Percentiles rank a stretch among this genome's conserved stretches.
Conservation (phyloP, 2,113 vertebrate genomes). For the Galeopterus variegatus region DNA sequence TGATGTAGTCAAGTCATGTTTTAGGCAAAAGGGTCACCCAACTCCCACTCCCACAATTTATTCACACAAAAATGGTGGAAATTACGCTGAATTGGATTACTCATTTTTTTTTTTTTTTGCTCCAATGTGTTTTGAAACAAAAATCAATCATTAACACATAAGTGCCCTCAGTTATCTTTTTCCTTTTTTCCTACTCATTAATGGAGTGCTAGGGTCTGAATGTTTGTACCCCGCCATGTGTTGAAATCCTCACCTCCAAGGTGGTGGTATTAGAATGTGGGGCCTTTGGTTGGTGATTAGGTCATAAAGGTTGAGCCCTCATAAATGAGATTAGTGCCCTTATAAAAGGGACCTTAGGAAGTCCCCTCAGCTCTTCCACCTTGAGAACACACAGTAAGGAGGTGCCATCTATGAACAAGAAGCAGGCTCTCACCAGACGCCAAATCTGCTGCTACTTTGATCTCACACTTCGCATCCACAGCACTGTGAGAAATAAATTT, state of each 20-base stretch:
- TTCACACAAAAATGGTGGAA: neutral
- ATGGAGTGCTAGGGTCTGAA: neutral
- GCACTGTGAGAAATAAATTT: neutral
- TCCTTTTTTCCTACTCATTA: neutral
- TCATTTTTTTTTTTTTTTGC: neutral
- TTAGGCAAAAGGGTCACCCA: neutral
- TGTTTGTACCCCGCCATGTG: neutral
- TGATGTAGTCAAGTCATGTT: neutral
- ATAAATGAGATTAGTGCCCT: neutral
- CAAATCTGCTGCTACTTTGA: neutral
- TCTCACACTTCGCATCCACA: no score
- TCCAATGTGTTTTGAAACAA: neutral
- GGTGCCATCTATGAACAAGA: neutral
- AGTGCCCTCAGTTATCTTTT: neutral
- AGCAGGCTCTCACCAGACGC: neutral
- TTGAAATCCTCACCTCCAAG: neutral
- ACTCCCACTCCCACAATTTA: neutral
- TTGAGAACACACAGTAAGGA: neutral
- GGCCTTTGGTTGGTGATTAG: neutral
- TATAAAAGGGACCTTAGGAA: neutral
- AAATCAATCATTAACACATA: neutral
- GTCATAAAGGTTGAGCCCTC: neutral
- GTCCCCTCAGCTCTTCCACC: neutral
- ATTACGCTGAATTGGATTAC: neutral
- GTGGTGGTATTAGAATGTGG: no score